phyloP scores from a whole-genome alignment of 2,888 invertebrate species.

The Dasysyrphus tricinctus region DNA sequence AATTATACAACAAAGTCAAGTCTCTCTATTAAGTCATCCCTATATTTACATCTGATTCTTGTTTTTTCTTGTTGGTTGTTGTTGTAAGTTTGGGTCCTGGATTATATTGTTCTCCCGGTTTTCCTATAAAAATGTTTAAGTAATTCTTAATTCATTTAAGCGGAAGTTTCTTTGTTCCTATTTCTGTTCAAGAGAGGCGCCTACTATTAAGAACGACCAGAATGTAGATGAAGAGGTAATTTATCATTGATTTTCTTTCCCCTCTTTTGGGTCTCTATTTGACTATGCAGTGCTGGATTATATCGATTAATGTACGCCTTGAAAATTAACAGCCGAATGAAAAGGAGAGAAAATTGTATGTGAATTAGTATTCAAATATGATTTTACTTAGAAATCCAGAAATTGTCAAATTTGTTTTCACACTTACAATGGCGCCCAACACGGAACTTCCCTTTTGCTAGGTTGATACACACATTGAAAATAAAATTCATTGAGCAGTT shows the following conservation, averaged over 20 bases:
- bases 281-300: not conserved
- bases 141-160: slow-evolving; percentile 68
- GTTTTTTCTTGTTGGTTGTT: not conserved
- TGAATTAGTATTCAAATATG: no score
- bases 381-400: no score
- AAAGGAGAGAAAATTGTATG: not conserved
- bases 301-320: not conserved
- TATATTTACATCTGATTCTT: slow-evolving; percentile 62
- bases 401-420: no score
- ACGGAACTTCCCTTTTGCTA: no score
- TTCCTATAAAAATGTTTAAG: slow-evolving; percentile 30
- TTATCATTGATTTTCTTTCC: not conserved
- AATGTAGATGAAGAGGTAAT: slow-evolving; percentile 3
- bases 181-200: slow-evolving; percentile 7
- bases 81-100: not conserved
- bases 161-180: slow-evolving; percentile 41
- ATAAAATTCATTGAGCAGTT: no score
- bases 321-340: not conserved
- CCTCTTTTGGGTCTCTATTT: not conserved
- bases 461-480: no score
- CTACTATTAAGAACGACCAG: not conserved
- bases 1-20: slow-evolving; percentile 74
- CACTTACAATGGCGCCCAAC: no score
- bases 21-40: slow-evolving; percentile 71
- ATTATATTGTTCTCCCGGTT: slow-evolving; percentile 25